These are phyloP conservation scores for Caenorhabditis remanei DNA, from an alignment of 1,140 invertebrate genomes.

Conservation along the genomic window DNA sequence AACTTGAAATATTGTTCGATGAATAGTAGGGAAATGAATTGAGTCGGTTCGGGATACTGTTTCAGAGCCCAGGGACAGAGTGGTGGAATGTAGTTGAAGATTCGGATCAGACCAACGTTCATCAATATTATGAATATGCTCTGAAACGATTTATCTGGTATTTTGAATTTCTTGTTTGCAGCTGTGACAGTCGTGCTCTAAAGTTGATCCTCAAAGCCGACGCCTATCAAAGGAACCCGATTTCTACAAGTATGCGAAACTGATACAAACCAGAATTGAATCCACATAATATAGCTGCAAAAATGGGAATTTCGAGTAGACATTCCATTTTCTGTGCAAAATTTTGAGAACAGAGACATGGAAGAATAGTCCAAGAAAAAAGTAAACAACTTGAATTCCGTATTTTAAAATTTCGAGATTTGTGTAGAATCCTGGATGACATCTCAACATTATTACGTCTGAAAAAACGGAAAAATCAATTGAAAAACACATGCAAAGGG, in stretches of 20 bases:
- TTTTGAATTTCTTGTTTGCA: too few relatives aligned
- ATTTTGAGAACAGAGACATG: neutral
- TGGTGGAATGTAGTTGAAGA: neutral
- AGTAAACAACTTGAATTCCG: constrained; percentile 22
- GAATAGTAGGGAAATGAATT: neutral
- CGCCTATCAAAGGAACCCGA: neutral
- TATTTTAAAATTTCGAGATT: constrained; percentile 22
- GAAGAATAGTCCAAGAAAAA: neutral
- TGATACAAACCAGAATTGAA: constrained; percentile 18
- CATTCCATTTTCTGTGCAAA: neutral
- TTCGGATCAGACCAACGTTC: neutral
- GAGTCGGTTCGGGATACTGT: neutral
- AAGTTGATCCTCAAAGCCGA: too few relatives aligned
- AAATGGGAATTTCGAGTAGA: constrained; percentile 9
- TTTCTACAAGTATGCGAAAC: too few relatives aligned
- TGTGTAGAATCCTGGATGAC: constrained; percentile 1
- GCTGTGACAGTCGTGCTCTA: too few relatives aligned
- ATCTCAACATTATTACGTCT: neutral
- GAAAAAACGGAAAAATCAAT: neutral
- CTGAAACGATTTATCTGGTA: neutral
- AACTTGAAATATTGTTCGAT: constrained; percentile 27
- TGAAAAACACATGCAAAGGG: neutral
- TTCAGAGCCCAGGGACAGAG: neutral
- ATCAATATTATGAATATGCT: neutral
- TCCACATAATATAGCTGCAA: neutral